A percentile compares a stretch with the other conserved stretches of the same genome.
phyloP scores from a whole-genome alignment of 2,797 vertebrate species.

The Hippoglossus hippoglossus region DNA sequence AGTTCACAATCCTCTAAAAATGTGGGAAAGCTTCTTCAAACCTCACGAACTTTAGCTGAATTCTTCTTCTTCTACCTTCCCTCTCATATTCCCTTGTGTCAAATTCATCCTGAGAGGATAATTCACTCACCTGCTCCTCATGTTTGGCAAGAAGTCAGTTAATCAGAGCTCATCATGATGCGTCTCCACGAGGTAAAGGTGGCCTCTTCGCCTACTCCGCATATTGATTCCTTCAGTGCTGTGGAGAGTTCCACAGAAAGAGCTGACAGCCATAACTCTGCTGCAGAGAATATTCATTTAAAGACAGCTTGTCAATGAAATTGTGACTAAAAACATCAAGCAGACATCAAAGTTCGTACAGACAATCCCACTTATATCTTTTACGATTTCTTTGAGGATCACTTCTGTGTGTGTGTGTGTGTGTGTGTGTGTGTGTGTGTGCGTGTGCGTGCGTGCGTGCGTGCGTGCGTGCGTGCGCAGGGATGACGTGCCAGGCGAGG shows the following conservation, averaged over 20 bases:
- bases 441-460: constrained; percentile 2
- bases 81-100: constrained; percentile 12
- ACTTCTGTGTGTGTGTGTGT: constrained; percentile 17
- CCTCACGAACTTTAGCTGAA: too few species aligned
- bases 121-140: constrained; percentile 13
- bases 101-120: constrained; percentile 31
- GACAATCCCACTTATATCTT: too few species aligned
- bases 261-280: constrained; percentile 26
- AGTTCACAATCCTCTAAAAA: too few species aligned
- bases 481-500: constrained; percentile 95
- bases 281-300: constrained; percentile 28
- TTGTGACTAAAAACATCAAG: neutral
- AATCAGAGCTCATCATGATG: constrained; percentile 53
- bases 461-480: constrained; percentile 69
- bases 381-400: too few species aligned
- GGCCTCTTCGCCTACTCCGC: constrained; percentile 50
- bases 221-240: constrained; percentile 59
- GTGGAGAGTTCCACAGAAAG: constrained; percentile 23
- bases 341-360: too few species aligned
- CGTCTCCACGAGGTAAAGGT: constrained; percentile 50
- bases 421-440: constrained; percentile 23
- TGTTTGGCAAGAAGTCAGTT: constrained; percentile 25
- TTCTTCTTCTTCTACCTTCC: neutral
- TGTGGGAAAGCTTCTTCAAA: too few species aligned
- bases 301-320: constrained; percentile 11